Evolutionary conservation across 2,113 vertebrate species (phyloP).

Genomic region (Synchiropus splendidus): DNA sequence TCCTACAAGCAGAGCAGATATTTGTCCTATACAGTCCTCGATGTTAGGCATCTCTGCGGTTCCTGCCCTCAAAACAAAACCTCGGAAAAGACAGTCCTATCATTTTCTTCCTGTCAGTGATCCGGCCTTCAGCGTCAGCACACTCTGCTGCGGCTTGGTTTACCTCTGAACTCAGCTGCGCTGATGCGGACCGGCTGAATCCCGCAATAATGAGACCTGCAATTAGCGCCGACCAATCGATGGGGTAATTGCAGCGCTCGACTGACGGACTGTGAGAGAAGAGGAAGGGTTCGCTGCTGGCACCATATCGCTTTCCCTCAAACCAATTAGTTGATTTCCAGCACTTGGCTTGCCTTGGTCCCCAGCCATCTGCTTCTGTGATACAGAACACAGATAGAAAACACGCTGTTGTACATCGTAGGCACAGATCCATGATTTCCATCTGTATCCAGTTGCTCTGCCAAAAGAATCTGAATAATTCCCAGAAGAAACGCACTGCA

Average conservation of each 20-base stretch:
- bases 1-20: no score
- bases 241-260: slow-evolving; percentile 59
- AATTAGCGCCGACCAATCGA: slow-evolving; percentile 63
- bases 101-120: no score
- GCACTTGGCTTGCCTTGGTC: slow-evolving; percentile 47
- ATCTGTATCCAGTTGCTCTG: no score
- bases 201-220: slow-evolving; percentile 49
- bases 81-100: no score
- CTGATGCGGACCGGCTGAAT: slow-evolving; percentile 33
- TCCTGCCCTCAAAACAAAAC: no score
- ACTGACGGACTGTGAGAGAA: slow-evolving; percentile 45
- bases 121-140: no score
- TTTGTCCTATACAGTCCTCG: no score
- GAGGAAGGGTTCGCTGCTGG: slow-evolving; percentile 41
- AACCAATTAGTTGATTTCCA: slow-evolving; percentile 66
- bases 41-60: no score
- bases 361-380: slow-evolving; percentile 58
- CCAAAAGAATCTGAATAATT: no score
- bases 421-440: slow-evolving; percentile 26
- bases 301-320: slow-evolving; percentile 63
- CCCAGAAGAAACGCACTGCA: no score
- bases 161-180: slow-evolving; percentile 23
- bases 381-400: slow-evolving; percentile 8
- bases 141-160: slow-evolving; percentile 1
- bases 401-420: neutral